Base-by-base conservation (phyloP, 2,888 invertebrate genomes). In the Eremobia ochroleuca region DNA sequence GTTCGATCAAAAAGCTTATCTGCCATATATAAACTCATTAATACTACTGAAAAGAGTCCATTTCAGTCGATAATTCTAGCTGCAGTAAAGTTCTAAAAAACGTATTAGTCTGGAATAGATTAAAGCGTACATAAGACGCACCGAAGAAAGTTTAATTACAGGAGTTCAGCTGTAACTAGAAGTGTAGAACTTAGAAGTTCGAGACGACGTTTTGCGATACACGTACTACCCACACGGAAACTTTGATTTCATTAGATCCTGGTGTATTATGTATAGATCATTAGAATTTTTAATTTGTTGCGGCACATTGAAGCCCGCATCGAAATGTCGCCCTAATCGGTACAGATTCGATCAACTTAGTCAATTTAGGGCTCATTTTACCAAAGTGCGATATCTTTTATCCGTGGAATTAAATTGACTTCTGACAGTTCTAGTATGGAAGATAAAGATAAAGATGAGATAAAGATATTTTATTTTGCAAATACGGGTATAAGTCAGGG, bases 91-190 rank as follows among this genome's bases (percentile, higher is more conserved):
- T 75, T 70, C 52, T 69, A 59, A 78, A 80, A 83, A 83, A 84
- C 67, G 62, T 83, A 72, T 83, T 78, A 78, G 66, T 71, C 37
- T 49, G 25, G 46, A 73, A 83, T 67, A 70, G 62, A 31, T 52
- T 65, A 66, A 74, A 77, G 72, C 49, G 61, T 64, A 78, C 72
- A 86, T 79, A 83, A 84, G 79, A 86, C 72, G 65, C 62, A 61
- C 74, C 84, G 64, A 86, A 83, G 79, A 87, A 79, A 84, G 62
- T 87, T 84, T 84, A 84, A 84, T 84, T 87, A 84, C 84, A 61
- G 46, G 85, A 87, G 87, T 84, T 87, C 31, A 55, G 85, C 62
- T 84, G 80, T 46, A 70, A 70, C 79, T 66, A 43, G 25, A 74
- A 77, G 75, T 81, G 61, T 77, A 66, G 79, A 74, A 82, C 73